Conservation (phyloP, 2,797 vertebrate genomes). For the Kryptolebias ocellatus region DNA sequence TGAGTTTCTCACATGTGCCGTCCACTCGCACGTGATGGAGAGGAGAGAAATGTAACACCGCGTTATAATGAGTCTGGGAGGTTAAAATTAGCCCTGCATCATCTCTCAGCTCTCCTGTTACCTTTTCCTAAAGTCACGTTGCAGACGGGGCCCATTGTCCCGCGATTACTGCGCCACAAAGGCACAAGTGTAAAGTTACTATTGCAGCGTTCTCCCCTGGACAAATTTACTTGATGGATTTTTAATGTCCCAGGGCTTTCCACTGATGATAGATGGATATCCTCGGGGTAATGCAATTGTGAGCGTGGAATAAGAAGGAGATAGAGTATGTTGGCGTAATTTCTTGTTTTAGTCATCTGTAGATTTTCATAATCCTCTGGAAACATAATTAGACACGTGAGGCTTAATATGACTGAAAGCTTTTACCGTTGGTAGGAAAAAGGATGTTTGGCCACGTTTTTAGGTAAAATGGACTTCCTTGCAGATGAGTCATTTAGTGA, state of each 20-base stretch:
- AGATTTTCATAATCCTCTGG: slow-evolving; percentile 52
- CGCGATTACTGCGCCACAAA: slow-evolving; percentile 68
- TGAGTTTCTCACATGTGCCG: slow-evolving; percentile 36
- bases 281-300: slow-evolving; percentile 57
- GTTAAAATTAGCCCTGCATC: slow-evolving; percentile 69
- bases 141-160: slow-evolving; percentile 66
- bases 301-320: slow-evolving; percentile 45
- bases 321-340: slow-evolving; percentile 48
- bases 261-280: slow-evolving; percentile 66
- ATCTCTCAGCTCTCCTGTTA: slow-evolving; percentile 68
- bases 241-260: slow-evolving; percentile 71
- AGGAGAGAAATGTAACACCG: slow-evolving; percentile 64
- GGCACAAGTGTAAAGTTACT: slow-evolving; percentile 73
- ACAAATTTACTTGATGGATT: slow-evolving; percentile 75
- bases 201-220: slow-evolving; percentile 58
- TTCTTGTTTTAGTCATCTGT: slow-evolving; percentile 49
- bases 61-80: slow-evolving; percentile 61
- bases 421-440: slow-evolving; percentile 28
- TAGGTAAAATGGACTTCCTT: background rate
- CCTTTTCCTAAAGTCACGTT: slow-evolving; percentile 63
- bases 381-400: slow-evolving; percentile 34
- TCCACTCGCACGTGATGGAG: slow-evolving; percentile 47
- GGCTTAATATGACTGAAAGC: slow-evolving; percentile 31
- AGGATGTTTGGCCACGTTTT: slow-evolving; percentile 3
- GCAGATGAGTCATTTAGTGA: slow-evolving; percentile 24